A percentile compares a stretch with the other conserved stretches of the same genome.
phyloP scores from a whole-genome alignment of 2,797 vertebrate species.

The Premnoplex brunnescens region DNA sequence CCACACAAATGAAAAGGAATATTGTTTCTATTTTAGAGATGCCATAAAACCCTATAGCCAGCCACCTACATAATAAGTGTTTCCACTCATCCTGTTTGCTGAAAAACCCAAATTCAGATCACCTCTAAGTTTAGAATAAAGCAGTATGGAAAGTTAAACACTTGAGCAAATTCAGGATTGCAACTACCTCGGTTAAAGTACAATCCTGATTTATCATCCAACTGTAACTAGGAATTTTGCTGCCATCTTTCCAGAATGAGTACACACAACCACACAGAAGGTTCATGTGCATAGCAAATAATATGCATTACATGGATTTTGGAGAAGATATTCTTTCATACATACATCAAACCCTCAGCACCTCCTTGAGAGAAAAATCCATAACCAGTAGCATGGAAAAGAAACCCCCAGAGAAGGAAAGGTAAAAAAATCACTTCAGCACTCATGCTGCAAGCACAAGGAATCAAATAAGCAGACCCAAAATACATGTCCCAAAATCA shows the following conservation, averaged over 20 bases:
- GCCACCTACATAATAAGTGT: slow-evolving; percentile 3
- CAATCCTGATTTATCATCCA: not conserved
- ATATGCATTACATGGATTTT: not conserved
- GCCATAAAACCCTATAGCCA: slow-evolving; percentile 11
- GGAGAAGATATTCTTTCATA: not conserved
- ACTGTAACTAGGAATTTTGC: not conserved
- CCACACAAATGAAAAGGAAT: slow-evolving; percentile 58
- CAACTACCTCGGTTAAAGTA: not conserved
- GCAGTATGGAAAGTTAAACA: not conserved
- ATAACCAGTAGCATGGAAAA: not conserved
- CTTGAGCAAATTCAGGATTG: not conserved
- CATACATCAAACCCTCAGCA: not conserved
- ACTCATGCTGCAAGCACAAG: not conserved
- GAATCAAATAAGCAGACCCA: not conserved
- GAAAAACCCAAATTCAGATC: not conserved
- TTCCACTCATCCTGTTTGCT: not conserved
- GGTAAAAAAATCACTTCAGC: not conserved
- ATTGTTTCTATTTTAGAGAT: slow-evolving; percentile 58
- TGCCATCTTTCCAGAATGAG: not conserved
- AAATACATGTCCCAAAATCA: not conserved
- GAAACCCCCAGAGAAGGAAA: not conserved
- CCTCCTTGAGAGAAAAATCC: not conserved
- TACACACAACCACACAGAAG: not conserved
- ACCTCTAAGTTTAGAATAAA: slow-evolving; percentile 8
- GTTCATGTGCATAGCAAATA: not conserved